Evolutionary conservation across 2,888 invertebrate species (phyloP), one percentile per base, ranked within the genome.

Genomic region (Mythimna pallens): DNA sequence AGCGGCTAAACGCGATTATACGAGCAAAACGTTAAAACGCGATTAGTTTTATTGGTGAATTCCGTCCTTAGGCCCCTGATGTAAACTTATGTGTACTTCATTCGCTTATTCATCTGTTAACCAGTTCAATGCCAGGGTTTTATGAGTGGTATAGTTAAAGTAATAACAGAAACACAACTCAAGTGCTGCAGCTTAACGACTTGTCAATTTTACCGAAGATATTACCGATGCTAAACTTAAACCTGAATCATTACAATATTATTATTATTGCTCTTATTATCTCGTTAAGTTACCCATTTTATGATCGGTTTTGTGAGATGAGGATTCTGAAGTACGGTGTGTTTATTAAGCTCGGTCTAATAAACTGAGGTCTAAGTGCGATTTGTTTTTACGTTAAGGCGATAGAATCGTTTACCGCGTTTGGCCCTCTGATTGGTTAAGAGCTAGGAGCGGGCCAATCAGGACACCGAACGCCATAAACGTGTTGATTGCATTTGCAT

Each of bases 141-240:
- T 70, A 75, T 61, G 65, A 81, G 14, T 22, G 25, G 65, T 55
- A 74, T 82, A 82, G 73, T 57, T 64, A 40, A 57, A 73, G 61
- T 64, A n/a, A 80, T 66, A 59, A 50, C 66, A 64, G 34, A 58
- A 43, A 61, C 64, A 78, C 50, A 65, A 40, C 36, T 55, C 34
- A 73, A 68, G 57, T 65, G 66, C 65, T 74, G 47, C 76, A 20
- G 17, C 62, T 71, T 86, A 72, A 86, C 34, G 73, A 74, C 75
- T 73, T 67, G 79, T 76, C 73, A 81, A 82, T 79, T 78, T 70
- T 75, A 58, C 63, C 30, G 34, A 59, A 69, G 43, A 59, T 50
- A 63, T 62, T 78, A 75, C 76, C 58, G 72, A 73, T 62, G 58
- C 20, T 47, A 25, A 25, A 30, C 63, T 72, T 68, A 65, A 68